Evolutionary conservation across 2,113 vertebrate genomes (phyloP).

Genomic region (Anarhynchus alexandrinus): DNA sequence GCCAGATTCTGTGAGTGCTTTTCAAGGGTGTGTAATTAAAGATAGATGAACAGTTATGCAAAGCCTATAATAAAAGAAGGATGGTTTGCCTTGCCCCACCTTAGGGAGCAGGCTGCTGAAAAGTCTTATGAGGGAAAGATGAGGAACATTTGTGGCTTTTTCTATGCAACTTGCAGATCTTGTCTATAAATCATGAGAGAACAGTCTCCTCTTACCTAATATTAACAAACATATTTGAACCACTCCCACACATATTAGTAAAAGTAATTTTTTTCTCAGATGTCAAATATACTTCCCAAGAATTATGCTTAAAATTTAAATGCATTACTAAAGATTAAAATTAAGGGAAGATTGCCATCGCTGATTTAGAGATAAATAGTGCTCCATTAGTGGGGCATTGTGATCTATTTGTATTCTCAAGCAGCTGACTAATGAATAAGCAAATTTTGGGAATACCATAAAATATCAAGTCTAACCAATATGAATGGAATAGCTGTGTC

Average conservation of each 20-base stretch:
- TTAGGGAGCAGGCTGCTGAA: background rate
- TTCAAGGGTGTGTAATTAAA: background rate
- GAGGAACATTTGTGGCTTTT: background rate
- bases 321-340: background rate
- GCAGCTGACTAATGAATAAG: background rate
- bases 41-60: background rate
- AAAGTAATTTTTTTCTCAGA: background rate
- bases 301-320: background rate
- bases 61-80: background rate
- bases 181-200: background rate
- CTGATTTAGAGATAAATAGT: background rate
- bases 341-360: background rate
- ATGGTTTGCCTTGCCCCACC: background rate
- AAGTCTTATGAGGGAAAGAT: background rate
- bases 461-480: background rate
- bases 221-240: background rate
- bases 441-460: background rate
- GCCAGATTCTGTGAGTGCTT: background rate
- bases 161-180: background rate
- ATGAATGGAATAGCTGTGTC: background rate
- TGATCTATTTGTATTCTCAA: background rate
- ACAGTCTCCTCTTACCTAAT: background rate
- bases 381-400: background rate
- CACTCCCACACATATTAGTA: background rate
- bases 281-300: background rate